Evolutionary conservation across 2,797 vertebrate genomes (phyloP).

Genomic region (Bucorvus abyssinicus): DNA sequence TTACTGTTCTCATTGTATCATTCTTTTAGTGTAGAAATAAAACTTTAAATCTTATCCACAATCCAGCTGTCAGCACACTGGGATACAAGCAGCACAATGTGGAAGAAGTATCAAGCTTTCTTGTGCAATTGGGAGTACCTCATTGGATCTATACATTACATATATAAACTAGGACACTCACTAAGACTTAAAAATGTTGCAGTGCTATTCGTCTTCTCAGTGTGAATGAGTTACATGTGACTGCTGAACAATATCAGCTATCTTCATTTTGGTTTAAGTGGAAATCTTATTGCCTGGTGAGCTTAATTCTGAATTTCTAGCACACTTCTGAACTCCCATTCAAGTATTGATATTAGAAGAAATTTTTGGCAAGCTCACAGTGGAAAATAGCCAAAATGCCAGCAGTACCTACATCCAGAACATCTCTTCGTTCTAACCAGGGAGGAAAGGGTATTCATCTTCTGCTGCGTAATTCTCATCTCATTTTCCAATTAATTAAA

Average conservation of each 20-base stretch:
- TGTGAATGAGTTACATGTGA: background rate
- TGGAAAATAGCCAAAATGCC: background rate
- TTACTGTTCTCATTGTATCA: constrained; percentile 53
- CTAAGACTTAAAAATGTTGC: constrained; percentile 16
- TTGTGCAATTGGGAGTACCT: constrained; percentile 25
- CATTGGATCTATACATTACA: constrained; percentile 33
- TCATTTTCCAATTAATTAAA: background rate
- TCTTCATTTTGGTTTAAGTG: background rate
- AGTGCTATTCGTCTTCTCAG: background rate
- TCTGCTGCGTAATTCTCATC: background rate
- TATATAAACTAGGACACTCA: background rate
- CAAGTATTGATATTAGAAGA: background rate
- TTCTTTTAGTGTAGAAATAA: constrained; percentile 59
- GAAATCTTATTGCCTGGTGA: background rate
- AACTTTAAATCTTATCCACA: constrained; percentile 61
- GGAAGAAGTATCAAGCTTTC: constrained; percentile 66
- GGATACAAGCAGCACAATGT: constrained; percentile 42
- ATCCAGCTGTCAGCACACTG: constrained; percentile 33
- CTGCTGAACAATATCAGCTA: background rate
- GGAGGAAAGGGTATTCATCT: background rate
- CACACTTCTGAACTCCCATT: background rate
- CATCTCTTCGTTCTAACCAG: background rate
- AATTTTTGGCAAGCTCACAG: background rate
- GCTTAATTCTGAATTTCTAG: background rate
- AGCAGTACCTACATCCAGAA: background rate